Evolutionary conservation across 2,113 vertebrate species (phyloP).

Genomic region (western clawed frog (Xenopus tropicalis)): DNA sequence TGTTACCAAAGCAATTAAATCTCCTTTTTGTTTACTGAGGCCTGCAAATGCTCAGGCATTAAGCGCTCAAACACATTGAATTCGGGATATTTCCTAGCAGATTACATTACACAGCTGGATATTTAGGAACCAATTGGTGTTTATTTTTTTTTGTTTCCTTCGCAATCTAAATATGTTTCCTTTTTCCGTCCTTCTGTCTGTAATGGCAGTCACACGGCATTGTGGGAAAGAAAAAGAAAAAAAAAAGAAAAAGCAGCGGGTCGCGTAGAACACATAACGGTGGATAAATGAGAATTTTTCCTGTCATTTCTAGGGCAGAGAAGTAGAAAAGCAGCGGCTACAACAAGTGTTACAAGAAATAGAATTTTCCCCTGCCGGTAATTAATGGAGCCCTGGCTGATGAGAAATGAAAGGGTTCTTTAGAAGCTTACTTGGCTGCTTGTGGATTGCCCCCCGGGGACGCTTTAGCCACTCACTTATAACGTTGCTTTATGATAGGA

Average conservation of each 20-base stretch:
- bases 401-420: slow-evolving; percentile 22
- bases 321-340: background rate
- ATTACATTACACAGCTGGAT: slow-evolving; percentile 5
- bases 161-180: background rate
- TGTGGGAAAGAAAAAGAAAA: too few species aligned
- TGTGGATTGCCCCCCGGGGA: slow-evolving; percentile 22
- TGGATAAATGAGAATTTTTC: slow-evolving; percentile 27
- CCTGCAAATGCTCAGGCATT: background rate
- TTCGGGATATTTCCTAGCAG: background rate
- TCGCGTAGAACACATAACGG: background rate
- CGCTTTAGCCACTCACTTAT: background rate
- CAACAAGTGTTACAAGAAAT: slow-evolving; percentile 14
- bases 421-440: background rate
- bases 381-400: slow-evolving; percentile 35
- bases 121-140: background rate
- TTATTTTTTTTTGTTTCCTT: background rate
- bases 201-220: slow-evolving; percentile 11
- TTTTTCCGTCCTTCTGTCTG: background rate
- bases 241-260: slow-evolving; percentile 24
- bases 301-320: slow-evolving; percentile 31
- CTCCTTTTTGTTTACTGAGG: background rate
- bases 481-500: slow-evolving; percentile 20
- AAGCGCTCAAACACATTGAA: background rate
- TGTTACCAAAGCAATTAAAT: background rate
- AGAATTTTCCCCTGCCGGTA: slow-evolving; percentile 11